Conservation (phyloP, 2,797 vertebrate genomes). For the Gadopsis marmoratus region DNA sequence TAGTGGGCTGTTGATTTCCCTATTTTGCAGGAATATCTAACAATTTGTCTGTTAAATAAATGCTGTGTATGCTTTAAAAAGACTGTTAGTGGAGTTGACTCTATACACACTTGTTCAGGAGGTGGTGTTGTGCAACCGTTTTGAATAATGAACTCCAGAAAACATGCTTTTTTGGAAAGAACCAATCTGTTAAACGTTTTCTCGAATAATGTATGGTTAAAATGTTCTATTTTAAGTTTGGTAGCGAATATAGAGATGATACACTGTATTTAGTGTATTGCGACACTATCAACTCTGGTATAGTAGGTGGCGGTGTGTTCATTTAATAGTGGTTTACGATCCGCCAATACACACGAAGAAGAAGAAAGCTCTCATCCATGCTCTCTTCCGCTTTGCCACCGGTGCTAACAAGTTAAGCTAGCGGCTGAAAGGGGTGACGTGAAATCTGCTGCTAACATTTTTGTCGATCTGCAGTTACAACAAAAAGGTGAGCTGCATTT, state of each 20-base stretch:
- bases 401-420: slow-evolving; percentile 31
- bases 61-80: neutral
- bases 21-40: neutral
- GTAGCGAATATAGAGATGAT: neutral
- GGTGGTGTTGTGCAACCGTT: neutral
- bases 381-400: slow-evolving; percentile 1
- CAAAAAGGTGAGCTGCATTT: slow-evolving; percentile 24
- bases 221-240: neutral
- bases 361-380: too few species aligned
- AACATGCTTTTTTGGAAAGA: neutral
- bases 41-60: neutral
- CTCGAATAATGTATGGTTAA: neutral
- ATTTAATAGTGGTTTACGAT: rapidly evolving
- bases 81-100: neutral
- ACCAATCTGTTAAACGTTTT: neutral
- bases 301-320: slow-evolving; percentile 37
- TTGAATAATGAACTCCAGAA: neutral
- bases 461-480: neutral
- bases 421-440: neutral
- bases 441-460: slow-evolving; percentile 11
- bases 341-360: neutral
- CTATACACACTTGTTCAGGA: neutral
- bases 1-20: neutral
- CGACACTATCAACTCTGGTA: neutral
- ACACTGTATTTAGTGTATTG: neutral